Base-by-base conservation (phyloP, 2,888 invertebrate species). In the Lasioglossum calceatum region DNA sequence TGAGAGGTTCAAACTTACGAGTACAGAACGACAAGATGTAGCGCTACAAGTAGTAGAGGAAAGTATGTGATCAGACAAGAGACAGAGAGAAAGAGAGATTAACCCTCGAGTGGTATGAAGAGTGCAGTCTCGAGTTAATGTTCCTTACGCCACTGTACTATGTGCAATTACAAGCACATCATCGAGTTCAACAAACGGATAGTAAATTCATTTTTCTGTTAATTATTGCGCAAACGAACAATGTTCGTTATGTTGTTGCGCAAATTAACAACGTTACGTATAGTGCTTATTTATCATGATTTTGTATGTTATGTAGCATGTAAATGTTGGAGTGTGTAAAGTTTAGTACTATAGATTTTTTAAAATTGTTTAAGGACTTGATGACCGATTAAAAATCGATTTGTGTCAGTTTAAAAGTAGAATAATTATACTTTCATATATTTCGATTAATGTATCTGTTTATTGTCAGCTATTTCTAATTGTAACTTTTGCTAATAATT, bases 1-100 rank as follows among this genome's bases (percentile, higher is more conserved):
- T 10, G 23, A 54, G 23, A 54, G 54, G 8, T 54, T 54, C 54
- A 10, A 54, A 54, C 23, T 85, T 73, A 80, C 76, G 82, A 86
- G 86, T 84, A 84, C 85, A 89, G 86, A 91, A 87, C 88, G 78
- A 82, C 64, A 89, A 85, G 75, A 85, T 84, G 79, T 85, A 88
- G 86, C n/a, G 73, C 88, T 84, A 85, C 76, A 71, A 81, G 76
- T 79, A 73, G 67, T 71, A 39, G 32, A 74, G 54, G 74, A 39
- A 50, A 61, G 27, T 71, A 73, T 54, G 71, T 39, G 77, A 72
- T 71, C 79, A 81, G 83, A 70, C 64, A 61, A 61, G 73, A 74
- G 64, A 82, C 77, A 79, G 72, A 81, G 79, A 61, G 61, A 61
- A 27, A 61, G 58, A 82, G 82, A 79, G 72, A 79, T 79, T 85